Conservation (phyloP, 2,888 invertebrate species). For the Andrena camellia region DNA sequence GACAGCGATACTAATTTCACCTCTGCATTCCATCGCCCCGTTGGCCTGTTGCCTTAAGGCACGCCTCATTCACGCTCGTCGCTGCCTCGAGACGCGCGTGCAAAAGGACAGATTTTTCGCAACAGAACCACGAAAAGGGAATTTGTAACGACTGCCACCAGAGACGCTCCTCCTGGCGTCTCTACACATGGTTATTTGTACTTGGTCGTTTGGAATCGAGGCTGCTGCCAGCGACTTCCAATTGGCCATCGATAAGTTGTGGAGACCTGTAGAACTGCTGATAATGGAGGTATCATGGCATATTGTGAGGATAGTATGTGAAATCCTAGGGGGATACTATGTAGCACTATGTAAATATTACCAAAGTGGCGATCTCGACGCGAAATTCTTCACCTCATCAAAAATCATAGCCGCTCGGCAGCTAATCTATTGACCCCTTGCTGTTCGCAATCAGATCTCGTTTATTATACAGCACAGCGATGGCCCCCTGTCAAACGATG, state of each 20-base stretch:
- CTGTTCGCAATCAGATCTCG: conserved; percentile 58
- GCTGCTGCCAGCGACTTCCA: not conserved
- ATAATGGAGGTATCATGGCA: not conserved
- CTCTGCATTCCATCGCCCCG: conserved; percentile 72
- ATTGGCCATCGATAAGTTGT: not conserved
- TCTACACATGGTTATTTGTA: not conserved
- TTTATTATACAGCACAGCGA: conserved; percentile 40
- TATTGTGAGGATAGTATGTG: not conserved
- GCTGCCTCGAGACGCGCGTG: conserved; percentile 16
- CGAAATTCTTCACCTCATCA: conserved; percentile 28
- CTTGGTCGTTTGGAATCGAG: not conserved
- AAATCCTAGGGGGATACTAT: not conserved
- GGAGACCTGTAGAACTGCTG: not conserved
- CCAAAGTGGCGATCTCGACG: not conserved
- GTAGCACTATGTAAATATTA: too few relatives aligned
- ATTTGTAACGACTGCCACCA: conserved; percentile 18
- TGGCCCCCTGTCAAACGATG: not conserved
- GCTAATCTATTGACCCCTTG: conserved; percentile 16
- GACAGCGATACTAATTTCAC: conserved; percentile 76
- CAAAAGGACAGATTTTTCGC: conserved; percentile 41
- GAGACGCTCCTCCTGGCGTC: not conserved
- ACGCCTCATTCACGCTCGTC: conserved; percentile 57
- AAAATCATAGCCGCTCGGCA: conserved; percentile 1
- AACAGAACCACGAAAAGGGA: conserved; percentile 28
- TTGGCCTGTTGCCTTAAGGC: conserved; percentile 59